Evolutionary conservation across 2,888 invertebrate genomes (phyloP).

Genomic region (Pristionchus exspectatus): DNA sequence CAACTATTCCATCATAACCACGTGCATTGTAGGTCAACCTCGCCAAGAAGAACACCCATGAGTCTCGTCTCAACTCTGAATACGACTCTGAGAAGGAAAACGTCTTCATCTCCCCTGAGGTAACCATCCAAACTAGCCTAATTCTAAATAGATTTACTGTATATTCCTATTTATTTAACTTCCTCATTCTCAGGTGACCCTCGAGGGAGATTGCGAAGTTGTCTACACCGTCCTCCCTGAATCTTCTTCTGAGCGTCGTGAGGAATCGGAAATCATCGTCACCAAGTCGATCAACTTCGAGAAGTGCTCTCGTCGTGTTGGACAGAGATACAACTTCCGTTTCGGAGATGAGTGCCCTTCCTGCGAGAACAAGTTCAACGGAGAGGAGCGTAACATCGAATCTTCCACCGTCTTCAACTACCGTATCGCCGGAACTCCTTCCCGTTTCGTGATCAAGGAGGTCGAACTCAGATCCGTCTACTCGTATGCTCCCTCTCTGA

Average conservation of each 20-base stretch:
- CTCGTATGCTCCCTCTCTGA: constrained; percentile 45
- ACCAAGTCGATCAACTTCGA: constrained; percentile 79
- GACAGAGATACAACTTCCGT: constrained; percentile 60
- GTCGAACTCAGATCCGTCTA: constrained; percentile 56
- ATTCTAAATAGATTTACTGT: background rate
- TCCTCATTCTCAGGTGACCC: constrained; percentile 59
- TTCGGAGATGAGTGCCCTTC: constrained; percentile 61
- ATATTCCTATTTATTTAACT: background rate
- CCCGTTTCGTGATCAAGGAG: constrained; percentile 54
- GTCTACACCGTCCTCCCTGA: constrained; percentile 61
- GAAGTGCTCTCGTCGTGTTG: constrained; percentile 78
- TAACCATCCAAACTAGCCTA: constrained; percentile 60
- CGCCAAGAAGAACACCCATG: constrained; percentile 51
- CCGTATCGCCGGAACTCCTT: constrained; percentile 49
- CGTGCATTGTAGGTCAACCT: background rate
- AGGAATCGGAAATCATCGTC: constrained; percentile 58
- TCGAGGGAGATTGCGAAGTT: constrained; percentile 75
- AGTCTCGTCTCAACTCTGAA: background rate
- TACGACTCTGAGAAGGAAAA: constrained; percentile 50
- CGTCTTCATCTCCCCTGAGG: constrained; percentile 61
- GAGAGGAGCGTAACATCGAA: constrained; percentile 52
- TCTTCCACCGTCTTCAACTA: constrained; percentile 62
- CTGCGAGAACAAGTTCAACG: constrained; percentile 59
- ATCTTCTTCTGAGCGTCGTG: constrained; percentile 22
- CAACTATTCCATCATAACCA: background rate